These are phyloP conservation scores for Corvus moneduloides DNA, from an alignment of 2,113 vertebrate genomes.

Conservation along the genomic window DNA sequence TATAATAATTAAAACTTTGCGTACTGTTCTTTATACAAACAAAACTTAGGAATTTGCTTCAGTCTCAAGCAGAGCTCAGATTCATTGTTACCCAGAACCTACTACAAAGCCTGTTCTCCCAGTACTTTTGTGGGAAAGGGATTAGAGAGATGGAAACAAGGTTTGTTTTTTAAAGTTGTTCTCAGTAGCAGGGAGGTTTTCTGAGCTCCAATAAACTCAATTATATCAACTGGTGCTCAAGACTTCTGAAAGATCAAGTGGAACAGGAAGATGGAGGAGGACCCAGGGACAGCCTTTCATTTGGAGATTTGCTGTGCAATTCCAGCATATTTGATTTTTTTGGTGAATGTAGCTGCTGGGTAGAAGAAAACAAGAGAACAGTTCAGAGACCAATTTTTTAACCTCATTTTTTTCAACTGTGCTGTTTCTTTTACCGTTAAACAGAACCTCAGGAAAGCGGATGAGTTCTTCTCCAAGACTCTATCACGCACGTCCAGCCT, in stretches of 20 bases:
- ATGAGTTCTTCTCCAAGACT: background rate
- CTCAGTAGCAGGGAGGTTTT: background rate
- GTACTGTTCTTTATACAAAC: background rate
- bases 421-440: background rate
- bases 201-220: slow-evolving; percentile 35
- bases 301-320: background rate
- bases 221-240: slow-evolving; percentile 30
- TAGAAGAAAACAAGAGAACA: background rate
- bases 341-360: background rate
- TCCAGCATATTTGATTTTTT: background rate
- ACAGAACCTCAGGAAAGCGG: background rate
- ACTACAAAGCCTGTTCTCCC: slow-evolving; percentile 28
- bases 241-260: background rate
- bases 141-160: slow-evolving; percentile 16
- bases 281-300: background rate
- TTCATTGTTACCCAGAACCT: background rate
- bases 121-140: background rate
- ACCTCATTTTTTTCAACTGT: background rate
- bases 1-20: slow-evolving; percentile 30
- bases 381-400: background rate
- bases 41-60: slow-evolving; percentile 4
- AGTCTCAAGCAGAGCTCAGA: background rate
- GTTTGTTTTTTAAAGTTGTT: background rate
- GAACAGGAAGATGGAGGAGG: background rate
- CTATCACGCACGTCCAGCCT: rapidly evolving